phyloP scores from a whole-genome alignment of 1,140 invertebrate species.

The Zaprionus vittiger region DNA sequence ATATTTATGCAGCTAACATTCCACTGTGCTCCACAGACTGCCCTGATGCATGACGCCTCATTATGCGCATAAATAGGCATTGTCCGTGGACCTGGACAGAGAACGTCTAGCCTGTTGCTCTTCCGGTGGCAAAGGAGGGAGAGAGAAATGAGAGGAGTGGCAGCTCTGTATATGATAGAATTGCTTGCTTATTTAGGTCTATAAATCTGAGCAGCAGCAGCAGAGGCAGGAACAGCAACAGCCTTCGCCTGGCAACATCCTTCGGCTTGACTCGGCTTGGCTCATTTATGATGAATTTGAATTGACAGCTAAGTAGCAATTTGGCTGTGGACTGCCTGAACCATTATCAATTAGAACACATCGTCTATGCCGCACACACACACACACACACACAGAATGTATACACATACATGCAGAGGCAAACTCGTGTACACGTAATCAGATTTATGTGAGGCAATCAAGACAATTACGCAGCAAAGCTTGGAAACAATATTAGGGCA shows the following conservation, averaged over 20 bases:
- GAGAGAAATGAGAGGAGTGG: not conserved
- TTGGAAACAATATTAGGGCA: constrained; percentile 35
- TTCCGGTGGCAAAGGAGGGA: not conserved
- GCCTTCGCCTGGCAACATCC: not conserved
- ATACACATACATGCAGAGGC: constrained; percentile 35
- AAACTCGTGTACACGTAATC: constrained; percentile 13
- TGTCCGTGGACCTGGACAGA: constrained; percentile 36
- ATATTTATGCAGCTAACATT: not conserved
- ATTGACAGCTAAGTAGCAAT: constrained; percentile 58
- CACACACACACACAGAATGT: constrained; percentile 18
- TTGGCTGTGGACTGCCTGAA: constrained; percentile 24
- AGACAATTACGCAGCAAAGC: constrained; percentile 64
- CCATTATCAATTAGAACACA: constrained; percentile 72
- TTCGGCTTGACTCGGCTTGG: not conserved
- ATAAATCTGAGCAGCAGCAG: constrained; percentile 60
- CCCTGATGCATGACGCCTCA: constrained; percentile 68
- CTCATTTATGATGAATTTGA: constrained; percentile 66
- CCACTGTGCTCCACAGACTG: constrained; percentile 21
- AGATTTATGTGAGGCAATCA: constrained; percentile 76
- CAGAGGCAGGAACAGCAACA: not conserved
- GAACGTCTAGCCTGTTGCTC: constrained; percentile 60
- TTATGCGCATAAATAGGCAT: constrained; percentile 73
- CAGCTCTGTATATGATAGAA: constrained; percentile 40
- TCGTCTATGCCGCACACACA: constrained; percentile 28
- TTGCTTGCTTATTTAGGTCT: constrained; percentile 54